Evolutionary conservation across 2,888 invertebrate genomes (phyloP).

Genomic region (Geophilus truncorum): DNA sequence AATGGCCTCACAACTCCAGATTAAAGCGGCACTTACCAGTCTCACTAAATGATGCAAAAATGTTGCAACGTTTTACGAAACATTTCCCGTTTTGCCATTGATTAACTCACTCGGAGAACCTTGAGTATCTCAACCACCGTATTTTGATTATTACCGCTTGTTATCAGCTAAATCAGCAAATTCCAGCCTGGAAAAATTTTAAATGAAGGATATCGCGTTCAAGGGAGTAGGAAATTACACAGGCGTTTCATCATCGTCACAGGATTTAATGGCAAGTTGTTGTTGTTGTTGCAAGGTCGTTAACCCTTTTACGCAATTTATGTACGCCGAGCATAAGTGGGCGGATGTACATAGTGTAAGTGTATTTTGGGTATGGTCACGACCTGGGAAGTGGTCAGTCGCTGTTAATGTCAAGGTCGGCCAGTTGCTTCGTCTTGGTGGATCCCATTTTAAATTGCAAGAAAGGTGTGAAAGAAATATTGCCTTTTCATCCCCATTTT

Average conservation of each 20-base stretch:
- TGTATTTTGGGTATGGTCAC: neutral
- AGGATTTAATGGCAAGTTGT: neutral
- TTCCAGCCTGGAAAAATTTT: too few relatives aligned
- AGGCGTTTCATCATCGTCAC: neutral
- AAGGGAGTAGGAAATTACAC: neutral
- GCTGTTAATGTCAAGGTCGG: neutral
- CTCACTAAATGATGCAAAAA: neutral
- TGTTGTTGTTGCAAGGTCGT: neutral
- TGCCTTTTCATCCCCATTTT: neutral
- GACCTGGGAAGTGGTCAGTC: slow-evolving; percentile 4
- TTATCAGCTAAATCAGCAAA: too few relatives aligned
- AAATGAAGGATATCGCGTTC: neutral
- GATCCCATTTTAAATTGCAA: neutral
- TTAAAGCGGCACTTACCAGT: neutral
- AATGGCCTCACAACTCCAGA: neutral
- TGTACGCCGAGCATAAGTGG: neutral
- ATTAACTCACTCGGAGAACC: too few relatives aligned
- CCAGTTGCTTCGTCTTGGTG: neutral
- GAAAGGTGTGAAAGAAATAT: neutral
- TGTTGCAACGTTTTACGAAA: neutral
- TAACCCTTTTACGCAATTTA: neutral
- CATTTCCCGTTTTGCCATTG: neutral
- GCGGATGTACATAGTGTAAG: too few relatives aligned
- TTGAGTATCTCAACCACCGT: too few relatives aligned
- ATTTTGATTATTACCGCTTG: too few relatives aligned